A percentile compares a stretch with the other conserved stretches of the same genome.
These are phyloP conservation scores for Oenanthe oenanthe DNA, from an alignment of 2,113 vertebrate genomes.

Conservation along the genomic window DNA sequence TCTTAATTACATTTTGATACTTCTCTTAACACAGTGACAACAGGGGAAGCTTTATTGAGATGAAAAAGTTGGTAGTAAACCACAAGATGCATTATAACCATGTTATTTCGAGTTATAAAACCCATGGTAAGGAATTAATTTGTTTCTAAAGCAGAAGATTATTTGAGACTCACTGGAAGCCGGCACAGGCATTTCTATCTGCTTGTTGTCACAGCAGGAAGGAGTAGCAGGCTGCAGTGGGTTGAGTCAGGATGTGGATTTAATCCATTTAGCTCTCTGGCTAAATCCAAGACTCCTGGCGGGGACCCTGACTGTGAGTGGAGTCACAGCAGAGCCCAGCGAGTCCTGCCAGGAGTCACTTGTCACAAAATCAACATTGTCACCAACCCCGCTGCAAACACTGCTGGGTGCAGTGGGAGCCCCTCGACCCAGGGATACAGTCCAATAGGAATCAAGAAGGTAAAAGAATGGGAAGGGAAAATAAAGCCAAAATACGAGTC, in stretches of 20 bases:
- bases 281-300: neutral
- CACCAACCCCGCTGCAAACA: neutral
- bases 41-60: neutral
- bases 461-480: neutral
- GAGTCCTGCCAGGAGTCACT: rapidly evolving
- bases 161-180: neutral
- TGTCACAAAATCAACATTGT: neutral
- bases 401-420: neutral
- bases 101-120: neutral
- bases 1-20: neutral
- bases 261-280: neutral
- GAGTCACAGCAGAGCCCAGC: neutral
- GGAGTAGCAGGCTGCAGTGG: neutral
- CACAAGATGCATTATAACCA: neutral
- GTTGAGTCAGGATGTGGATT: constrained; percentile 26
- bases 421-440: neutral
- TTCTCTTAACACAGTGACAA: neutral
- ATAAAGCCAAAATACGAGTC: neutral
- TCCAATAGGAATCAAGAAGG: neutral
- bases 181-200: neutral
- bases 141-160: neutral
- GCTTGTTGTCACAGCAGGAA: neutral
- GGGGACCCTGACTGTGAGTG: rapidly evolving
- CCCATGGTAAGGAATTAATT: neutral
- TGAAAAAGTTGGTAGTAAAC: neutral